A percentile compares a stretch with the other conserved stretches of the same genome.
These are phyloP conservation scores for Helostoma temminkii DNA, from an alignment of 2,797 vertebrate genomes.

Conservation along the genomic window DNA sequence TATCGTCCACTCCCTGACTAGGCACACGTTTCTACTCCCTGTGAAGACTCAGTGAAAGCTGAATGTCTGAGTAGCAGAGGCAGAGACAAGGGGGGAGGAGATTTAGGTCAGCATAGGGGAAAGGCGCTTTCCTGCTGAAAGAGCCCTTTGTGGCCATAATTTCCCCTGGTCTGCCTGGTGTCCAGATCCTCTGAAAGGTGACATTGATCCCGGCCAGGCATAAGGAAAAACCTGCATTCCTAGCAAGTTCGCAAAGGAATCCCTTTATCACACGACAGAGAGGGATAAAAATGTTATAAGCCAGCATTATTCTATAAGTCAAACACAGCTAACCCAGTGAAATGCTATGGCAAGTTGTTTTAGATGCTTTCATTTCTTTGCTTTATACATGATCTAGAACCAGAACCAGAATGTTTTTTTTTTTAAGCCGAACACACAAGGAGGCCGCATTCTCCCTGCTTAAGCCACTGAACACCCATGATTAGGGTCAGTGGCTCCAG, in stretches of 20 bases:
- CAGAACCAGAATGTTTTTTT: conserved; percentile 6
- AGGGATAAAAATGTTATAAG: conserved; percentile 24
- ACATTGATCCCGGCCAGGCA: conserved; percentile 79
- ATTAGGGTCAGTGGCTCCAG: conserved; percentile 48
- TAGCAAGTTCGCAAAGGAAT: conserved; percentile 59
- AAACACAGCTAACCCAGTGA: background rate
- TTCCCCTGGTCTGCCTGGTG: conserved; percentile 50
- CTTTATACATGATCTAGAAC: conserved; percentile 10
- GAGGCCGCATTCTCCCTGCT: conserved; percentile 23
- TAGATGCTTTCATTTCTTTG: conserved; percentile 20
- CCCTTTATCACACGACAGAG: conserved; percentile 58
- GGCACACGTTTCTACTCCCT: conserved; percentile 47
- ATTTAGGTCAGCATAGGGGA: conserved; percentile 73
- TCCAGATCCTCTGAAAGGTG: conserved; percentile 80
- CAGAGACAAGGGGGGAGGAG: conserved; percentile 26
- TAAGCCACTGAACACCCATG: conserved; percentile 16
- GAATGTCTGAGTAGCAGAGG: conserved; percentile 65
- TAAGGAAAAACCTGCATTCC: conserved; percentile 70
- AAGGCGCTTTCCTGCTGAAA: conserved; percentile 74
- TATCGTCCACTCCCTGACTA: conserved; percentile 41
- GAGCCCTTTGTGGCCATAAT: conserved; percentile 79
- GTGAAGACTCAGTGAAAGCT: conserved; percentile 58
- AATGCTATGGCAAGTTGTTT: conserved; percentile 33
- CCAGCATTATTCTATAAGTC: conserved; percentile 27
- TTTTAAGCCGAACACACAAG: conserved; percentile 23